Evolutionary conservation across 2,888 invertebrate species (phyloP).

Genomic region (Rhogogaster chlorosoma): DNA sequence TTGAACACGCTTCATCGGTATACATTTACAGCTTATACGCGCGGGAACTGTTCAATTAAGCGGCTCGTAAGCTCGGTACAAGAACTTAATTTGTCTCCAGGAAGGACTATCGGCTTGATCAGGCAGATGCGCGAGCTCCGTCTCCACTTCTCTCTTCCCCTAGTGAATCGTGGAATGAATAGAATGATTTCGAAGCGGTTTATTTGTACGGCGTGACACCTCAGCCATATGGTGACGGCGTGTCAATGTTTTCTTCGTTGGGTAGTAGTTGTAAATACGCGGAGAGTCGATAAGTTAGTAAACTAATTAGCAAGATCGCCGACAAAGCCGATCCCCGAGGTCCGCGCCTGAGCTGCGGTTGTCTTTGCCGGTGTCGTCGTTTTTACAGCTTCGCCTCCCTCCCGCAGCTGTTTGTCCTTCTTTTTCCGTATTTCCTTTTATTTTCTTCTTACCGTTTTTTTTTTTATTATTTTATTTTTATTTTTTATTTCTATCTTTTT

Average conservation of each 20-base stretch:
- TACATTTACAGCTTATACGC: not conserved
- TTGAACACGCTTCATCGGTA: constrained; percentile 3
- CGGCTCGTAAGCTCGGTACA: constrained; percentile 58
- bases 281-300: constrained; percentile 76
- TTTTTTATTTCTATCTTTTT: constrained; percentile 60
- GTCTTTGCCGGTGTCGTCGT: constrained; percentile 61
- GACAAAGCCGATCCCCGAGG: constrained; percentile 74
- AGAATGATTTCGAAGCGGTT: constrained; percentile 63
- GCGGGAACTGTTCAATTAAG: constrained; percentile 43
- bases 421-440: constrained; percentile 57
- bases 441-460: constrained; percentile 58
- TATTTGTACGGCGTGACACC: constrained; percentile 63
- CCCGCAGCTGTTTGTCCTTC: constrained; percentile 64
- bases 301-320: constrained; percentile 77
- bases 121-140: constrained; percentile 64
- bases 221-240: constrained; percentile 68
- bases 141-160: constrained; percentile 11
- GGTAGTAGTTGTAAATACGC: constrained; percentile 67
- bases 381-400: constrained; percentile 66
- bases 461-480: constrained; percentile 66
- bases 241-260: constrained; percentile 64
- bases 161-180: constrained; percentile 54
- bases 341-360: constrained; percentile 53
- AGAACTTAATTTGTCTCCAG: constrained; percentile 75
- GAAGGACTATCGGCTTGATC: constrained; percentile 72